Evolutionary conservation across 2,888 invertebrate species (phyloP).

Genomic region (Anodontia alba): DNA sequence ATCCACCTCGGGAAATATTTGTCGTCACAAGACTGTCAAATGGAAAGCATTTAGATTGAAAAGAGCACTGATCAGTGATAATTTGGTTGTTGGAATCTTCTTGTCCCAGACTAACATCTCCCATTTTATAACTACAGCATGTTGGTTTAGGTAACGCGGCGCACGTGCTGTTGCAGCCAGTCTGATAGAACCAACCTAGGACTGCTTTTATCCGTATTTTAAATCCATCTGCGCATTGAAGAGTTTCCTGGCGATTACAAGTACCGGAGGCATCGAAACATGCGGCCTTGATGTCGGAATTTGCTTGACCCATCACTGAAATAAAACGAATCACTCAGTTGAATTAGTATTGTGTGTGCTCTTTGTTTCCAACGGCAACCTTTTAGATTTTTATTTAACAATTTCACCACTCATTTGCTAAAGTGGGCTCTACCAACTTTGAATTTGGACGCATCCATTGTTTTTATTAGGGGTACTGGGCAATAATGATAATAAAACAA

Average conservation of each 20-base stretch:
- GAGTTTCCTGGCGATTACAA: neutral
- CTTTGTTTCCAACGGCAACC: no score
- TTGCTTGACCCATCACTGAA: neutral
- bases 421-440: no score
- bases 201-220: neutral
- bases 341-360: no score
- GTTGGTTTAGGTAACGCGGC: neutral
- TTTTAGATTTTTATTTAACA: no score
- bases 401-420: no score
- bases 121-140: neutral
- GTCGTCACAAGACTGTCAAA: neutral
- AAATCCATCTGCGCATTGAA: neutral
- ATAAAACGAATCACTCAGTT: no score
- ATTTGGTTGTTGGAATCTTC: neutral
- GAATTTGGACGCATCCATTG: no score
- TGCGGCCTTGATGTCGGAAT: neutral
- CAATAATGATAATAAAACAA: no score
- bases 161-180: neutral
- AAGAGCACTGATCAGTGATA: neutral
- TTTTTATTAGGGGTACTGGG: no score
- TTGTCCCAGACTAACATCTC: neutral
- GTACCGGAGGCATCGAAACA: neutral
- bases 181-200: neutral
- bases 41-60: neutral
- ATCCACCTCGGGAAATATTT: neutral